Conservation (phyloP, 2,113 vertebrate species). For the Prietella phreatophila region DNA sequence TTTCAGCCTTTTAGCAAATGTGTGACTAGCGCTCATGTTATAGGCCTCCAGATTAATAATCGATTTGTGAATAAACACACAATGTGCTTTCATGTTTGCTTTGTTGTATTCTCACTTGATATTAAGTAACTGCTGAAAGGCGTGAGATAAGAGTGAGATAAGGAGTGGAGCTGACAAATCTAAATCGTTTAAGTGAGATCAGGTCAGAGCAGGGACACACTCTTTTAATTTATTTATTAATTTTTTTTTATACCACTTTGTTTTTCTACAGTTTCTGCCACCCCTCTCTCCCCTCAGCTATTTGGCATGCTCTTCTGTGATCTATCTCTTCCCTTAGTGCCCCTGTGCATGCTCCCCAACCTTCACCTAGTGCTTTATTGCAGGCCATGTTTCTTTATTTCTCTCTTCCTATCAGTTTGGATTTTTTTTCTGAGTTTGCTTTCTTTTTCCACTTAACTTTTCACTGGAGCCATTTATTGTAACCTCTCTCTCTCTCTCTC, state of each 20-base stretch:
- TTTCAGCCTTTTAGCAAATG: neutral
- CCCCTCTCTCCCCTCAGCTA: neutral
- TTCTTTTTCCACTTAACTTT: neutral
- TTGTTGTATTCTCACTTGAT: neutral
- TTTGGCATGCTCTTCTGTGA: neutral
- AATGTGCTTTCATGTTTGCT: neutral
- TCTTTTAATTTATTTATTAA: neutral
- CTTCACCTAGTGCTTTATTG: neutral
- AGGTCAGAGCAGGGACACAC: constrained; percentile 21
- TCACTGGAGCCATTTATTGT: neutral
- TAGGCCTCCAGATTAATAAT: neutral
- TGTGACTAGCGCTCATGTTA: neutral
- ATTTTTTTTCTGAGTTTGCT: neutral
- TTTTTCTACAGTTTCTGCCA: constrained; percentile 21
- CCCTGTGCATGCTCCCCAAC: neutral
- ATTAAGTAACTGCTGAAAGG: neutral
- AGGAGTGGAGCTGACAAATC: constrained; percentile 60
- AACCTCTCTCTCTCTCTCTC: constrained; percentile 8
- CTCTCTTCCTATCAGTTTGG: neutral
- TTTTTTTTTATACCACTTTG: neutral
- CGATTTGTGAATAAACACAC: constrained; percentile 7
- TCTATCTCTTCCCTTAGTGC: neutral
- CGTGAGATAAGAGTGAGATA: constrained; percentile 14
- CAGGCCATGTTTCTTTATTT: neutral
- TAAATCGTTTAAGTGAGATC: constrained; percentile 51